These are phyloP conservation scores for Ctenoplectra terminalis DNA, from an alignment of 1,140 invertebrate genomes.

Conservation along the genomic window DNA sequence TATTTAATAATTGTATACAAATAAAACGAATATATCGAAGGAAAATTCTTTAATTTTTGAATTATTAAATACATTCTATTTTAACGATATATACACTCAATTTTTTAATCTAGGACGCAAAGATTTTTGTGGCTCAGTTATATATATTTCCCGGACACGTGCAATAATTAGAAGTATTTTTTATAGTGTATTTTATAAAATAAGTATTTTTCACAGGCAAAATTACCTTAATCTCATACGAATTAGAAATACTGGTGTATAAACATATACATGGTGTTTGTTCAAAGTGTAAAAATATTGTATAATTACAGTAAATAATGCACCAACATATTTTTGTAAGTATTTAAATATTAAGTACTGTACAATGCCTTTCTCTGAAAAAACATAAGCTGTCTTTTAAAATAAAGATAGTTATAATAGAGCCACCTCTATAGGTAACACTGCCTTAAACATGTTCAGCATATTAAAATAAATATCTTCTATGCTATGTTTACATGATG, in stretches of 20 bases:
- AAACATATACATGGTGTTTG: constrained; percentile 45
- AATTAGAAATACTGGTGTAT: constrained; percentile 30
- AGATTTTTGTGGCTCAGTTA: constrained; percentile 53
- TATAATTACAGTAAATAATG: constrained; percentile 40
- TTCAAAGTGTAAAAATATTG: constrained; percentile 47
- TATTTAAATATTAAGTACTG: constrained; percentile 65
- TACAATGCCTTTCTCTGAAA: constrained; percentile 56
- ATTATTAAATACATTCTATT: constrained; percentile 77
- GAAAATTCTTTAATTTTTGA: constrained; percentile 68
- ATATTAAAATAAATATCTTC: constrained; percentile 81
- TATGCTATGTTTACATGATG: constrained; percentile 74
- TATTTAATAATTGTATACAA: constrained; percentile 64
- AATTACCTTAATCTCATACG: constrained; percentile 20
- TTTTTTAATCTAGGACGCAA: constrained; percentile 63
- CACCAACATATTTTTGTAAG: constrained; percentile 35
- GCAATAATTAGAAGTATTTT: constrained; percentile 47
- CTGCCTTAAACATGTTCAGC: constrained; percentile 69
- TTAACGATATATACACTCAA: constrained; percentile 74
- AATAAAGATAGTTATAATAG: constrained; percentile 62
- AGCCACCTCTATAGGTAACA: constrained; percentile 76
- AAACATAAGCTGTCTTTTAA: constrained; percentile 50
- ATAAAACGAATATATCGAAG: constrained; percentile 46
- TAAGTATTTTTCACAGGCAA: constrained; percentile 25
- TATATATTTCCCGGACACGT: constrained; percentile 40
- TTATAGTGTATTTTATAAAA: constrained; percentile 30